These are phyloP conservation scores for Platycheirus rosarum DNA, from an alignment of 2,888 invertebrate genomes.

Conservation along the genomic window DNA sequence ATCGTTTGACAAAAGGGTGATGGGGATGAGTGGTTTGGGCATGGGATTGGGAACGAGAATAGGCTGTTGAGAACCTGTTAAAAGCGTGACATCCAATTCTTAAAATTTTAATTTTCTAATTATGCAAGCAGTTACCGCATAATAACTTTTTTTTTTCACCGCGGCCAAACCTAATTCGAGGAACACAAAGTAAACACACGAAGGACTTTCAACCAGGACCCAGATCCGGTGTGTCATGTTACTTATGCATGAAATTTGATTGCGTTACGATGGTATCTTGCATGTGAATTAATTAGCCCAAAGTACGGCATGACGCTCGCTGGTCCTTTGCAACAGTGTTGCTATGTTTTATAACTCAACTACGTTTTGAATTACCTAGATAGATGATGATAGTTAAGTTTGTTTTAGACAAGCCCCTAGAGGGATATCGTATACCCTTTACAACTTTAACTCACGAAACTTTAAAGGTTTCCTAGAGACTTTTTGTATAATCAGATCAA, in stretches of 20 bases:
- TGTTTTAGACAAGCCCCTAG: constrained; percentile 23
- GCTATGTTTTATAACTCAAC: constrained; percentile 40
- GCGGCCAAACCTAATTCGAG: constrained; percentile 43
- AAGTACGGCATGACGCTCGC: constrained; percentile 44
- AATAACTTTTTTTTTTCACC: constrained; percentile 13
- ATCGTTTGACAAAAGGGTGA: neutral
- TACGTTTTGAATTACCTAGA: constrained; percentile 40
- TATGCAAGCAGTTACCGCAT: constrained; percentile 49
- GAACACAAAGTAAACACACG: constrained; percentile 47
- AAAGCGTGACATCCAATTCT: constrained; percentile 62
- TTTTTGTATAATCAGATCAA: constrained; percentile 28
- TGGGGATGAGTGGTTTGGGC: no score
- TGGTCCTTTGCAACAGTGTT: constrained; percentile 5
- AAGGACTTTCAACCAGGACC: constrained; percentile 17
- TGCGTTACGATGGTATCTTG: constrained; percentile 60
- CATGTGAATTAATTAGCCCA: constrained; percentile 69
- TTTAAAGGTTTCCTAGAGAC: constrained; percentile 7
- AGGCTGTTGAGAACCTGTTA: constrained; percentile 2
- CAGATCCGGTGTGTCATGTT: constrained; percentile 39
- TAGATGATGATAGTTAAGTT: constrained; percentile 30
- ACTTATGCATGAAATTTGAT: constrained; percentile 63
- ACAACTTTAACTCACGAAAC: neutral
- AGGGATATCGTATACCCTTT: neutral
- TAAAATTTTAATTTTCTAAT: constrained; percentile 72
- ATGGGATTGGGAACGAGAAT: no score